Percentiles rank a stretch among this genome's conserved stretches.
Evolutionary conservation across 2,888 invertebrate species (phyloP).

Genomic region (Ectemnius continuus): DNA sequence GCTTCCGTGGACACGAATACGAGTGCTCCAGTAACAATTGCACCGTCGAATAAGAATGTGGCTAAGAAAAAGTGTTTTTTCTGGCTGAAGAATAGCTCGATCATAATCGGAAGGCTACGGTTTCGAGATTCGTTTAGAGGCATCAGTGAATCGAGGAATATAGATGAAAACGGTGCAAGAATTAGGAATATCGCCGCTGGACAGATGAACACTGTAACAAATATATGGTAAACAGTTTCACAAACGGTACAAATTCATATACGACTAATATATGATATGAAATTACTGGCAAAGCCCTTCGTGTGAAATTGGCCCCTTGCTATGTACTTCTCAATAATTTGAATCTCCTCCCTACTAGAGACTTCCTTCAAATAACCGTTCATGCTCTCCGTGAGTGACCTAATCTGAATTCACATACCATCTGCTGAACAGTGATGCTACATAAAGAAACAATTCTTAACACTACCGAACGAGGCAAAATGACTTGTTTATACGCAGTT

Average conservation of each 20-base stretch:
- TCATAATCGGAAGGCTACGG: not conserved
- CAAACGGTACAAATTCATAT: not conserved
- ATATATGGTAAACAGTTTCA: not conserved
- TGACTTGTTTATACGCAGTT: no score
- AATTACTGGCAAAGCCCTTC: not conserved
- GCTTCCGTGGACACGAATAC: not conserved
- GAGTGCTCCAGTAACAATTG: not conserved
- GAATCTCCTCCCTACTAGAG: not conserved
- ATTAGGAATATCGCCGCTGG: not conserved
- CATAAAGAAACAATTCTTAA: no score
- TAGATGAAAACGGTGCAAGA: not conserved
- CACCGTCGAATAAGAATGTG: conserved; percentile 9
- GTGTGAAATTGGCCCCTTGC: not conserved
- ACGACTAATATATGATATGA: not conserved
- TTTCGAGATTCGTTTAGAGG: conserved; percentile 22
- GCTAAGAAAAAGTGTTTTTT: no score
- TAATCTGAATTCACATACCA: not conserved
- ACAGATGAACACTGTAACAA: not conserved
- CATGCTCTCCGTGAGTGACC: not conserved
- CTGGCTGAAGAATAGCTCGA: no score
- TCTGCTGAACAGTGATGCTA: no score
- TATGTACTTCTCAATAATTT: conserved; percentile 2
- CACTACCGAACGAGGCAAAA: no score
- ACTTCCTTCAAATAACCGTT: not conserved
- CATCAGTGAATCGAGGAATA: conserved; percentile 13